These are phyloP conservation scores for Hydrolagus affinis DNA, from an alignment of 2,113 vertebrate species.

Conservation along the genomic window DNA sequence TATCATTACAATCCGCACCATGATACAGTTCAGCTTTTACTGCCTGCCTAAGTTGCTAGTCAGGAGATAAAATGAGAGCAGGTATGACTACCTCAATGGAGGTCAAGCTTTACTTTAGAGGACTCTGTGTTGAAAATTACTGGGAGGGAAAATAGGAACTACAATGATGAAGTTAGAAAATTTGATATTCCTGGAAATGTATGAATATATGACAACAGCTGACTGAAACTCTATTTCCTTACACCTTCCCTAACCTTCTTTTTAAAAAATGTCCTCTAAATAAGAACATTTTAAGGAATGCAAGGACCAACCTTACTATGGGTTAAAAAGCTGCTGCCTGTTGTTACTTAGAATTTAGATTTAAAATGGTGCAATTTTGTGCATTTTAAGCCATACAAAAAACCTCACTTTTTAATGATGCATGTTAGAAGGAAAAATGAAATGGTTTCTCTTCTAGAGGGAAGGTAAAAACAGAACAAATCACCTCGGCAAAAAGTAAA, in stretches of 20 bases:
- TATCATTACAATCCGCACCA: constrained; percentile 26
- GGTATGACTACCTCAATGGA: not conserved
- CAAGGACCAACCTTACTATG: constrained; percentile 6
- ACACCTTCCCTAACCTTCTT: not conserved
- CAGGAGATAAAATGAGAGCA: not conserved
- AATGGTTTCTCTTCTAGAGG: not conserved
- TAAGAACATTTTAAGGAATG: constrained; percentile 24
- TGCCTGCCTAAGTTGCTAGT: constrained; percentile 20
- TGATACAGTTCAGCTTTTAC: constrained; percentile 29
- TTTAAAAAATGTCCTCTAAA: constrained; percentile 23
- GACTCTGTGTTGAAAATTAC: constrained; percentile 2
- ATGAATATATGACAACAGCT: not conserved
- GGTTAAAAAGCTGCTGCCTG: constrained; percentile 24
- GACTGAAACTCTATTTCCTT: not conserved
- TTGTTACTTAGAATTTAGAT: constrained; percentile 28
- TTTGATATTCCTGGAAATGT: not conserved
- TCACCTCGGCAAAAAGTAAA: not conserved
- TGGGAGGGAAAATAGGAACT: not conserved
- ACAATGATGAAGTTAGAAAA: not conserved
- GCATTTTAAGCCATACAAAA: constrained; percentile 27
- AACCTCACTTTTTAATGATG: not conserved
- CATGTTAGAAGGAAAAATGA: not conserved
- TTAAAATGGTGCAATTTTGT: constrained; percentile 32
- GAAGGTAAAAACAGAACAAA: not conserved
- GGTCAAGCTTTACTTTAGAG: not conserved